phyloP scores from a whole-genome alignment of 2,113 vertebrate species.

The Lipotes vexillifer region DNA sequence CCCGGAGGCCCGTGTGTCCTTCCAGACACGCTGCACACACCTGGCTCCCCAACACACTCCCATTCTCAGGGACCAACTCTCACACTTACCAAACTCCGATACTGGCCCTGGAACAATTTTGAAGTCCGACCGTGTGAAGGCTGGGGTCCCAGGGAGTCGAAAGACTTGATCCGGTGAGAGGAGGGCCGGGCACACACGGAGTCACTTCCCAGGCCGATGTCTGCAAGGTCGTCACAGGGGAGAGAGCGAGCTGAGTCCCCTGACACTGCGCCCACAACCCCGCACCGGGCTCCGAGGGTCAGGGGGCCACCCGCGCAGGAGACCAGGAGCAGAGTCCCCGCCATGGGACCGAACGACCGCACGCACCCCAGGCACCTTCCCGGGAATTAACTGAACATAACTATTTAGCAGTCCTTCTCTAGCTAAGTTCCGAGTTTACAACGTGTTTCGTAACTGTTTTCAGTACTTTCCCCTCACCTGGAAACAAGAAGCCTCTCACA shows the following conservation, averaged over 20 bases:
- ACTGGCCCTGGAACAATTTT: constrained; percentile 95
- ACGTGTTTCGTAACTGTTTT: background rate
- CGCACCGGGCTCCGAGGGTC: background rate
- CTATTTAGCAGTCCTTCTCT: background rate
- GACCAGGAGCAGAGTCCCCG: background rate
- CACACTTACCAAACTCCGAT: constrained; percentile 94
- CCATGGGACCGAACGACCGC: background rate
- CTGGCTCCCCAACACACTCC: background rate
- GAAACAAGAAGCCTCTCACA: background rate
- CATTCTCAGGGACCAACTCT: background rate
- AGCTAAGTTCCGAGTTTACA: background rate
- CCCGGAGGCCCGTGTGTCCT: accelerated
- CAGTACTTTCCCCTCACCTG: background rate
- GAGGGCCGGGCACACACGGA: constrained; percentile 93
- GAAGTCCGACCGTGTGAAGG: constrained; percentile 90
- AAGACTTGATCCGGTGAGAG: constrained; percentile 95
- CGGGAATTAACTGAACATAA: background rate
- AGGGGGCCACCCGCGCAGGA: background rate
- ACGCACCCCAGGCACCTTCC: background rate
- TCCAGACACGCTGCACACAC: background rate
- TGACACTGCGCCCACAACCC: background rate
- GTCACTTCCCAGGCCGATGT: constrained; percentile 96
- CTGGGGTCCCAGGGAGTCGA: constrained; percentile 94
- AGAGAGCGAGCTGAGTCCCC: background rate
- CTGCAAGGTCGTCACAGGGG: constrained; percentile 72